These are phyloP conservation scores for Columbina picui DNA, from an alignment of 2,113 vertebrate genomes.

Conservation along the genomic window DNA sequence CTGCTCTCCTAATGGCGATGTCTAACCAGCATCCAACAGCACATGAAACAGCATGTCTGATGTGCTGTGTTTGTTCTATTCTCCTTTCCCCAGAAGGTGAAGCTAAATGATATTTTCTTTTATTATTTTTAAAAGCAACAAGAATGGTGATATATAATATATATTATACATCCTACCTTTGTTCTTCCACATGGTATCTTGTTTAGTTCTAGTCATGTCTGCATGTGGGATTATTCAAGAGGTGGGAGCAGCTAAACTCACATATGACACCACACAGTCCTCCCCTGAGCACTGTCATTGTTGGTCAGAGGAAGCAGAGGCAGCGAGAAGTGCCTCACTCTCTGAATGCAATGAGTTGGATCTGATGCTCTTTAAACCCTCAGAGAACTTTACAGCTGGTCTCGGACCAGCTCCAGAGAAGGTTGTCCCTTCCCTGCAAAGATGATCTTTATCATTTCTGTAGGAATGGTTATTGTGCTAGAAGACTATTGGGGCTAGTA, in stretches of 20 bases:
- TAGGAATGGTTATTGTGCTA: not conserved
- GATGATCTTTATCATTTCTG: not conserved
- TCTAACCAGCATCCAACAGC: not conserved
- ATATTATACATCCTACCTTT: not conserved
- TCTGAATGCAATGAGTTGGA: not conserved
- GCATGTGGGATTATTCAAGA: not conserved
- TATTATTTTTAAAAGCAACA: not conserved
- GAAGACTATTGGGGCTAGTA: not conserved
- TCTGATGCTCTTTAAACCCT: not conserved
- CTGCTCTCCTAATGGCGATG: not conserved
- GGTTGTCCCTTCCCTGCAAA: not conserved
- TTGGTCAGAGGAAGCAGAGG: not conserved
- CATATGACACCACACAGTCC: not conserved
- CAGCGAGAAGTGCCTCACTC: not conserved
- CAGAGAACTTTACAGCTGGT: not conserved
- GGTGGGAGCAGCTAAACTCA: not conserved
- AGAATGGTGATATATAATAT: not conserved
- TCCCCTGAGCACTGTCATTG: not conserved
- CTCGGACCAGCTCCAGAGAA: not conserved
- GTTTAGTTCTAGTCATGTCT: not conserved
- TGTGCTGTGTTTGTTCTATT: not conserved
- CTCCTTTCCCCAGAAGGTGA: not conserved
- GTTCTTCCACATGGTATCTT: not conserved
- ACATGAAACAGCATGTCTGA: not conserved
- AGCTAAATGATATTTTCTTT: not conserved